Base-by-base conservation (phyloP, 2,113 vertebrate genomes). In the Chamaetylas fuelleborni region DNA sequence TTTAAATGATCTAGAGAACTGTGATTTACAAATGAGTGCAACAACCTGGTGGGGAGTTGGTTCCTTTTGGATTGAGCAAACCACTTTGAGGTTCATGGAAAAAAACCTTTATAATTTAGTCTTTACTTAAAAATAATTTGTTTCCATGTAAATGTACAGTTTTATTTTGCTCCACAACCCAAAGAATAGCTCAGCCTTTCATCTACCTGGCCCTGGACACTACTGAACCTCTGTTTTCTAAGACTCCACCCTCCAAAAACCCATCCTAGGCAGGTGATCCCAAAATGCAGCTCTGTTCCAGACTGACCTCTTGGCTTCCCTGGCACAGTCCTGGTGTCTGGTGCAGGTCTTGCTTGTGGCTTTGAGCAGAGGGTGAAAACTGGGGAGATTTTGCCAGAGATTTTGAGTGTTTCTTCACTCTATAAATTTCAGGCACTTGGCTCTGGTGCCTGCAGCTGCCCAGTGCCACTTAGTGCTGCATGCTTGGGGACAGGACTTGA, bases 261-360 rank as follows among this genome's bases (percentile, higher is more conserved):
- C 58, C 8, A 2, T 45, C 42, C 6, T 3, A 25, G 66, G 58
- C 47, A 61, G 64, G 43, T 60, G 90, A 82, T 80, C 29, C 29
- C 48, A 67, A 94, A 92, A 64, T 24, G 8, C 57, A 79, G 51
- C n/a, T 14, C 33, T 9, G 0, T 66, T 56, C 70, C 60, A 26
- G n/a, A 5, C 31, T 19, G 45, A 3, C 29, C 51, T 57, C 54
- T 34, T 24, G 66, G 15, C 57, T 76, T 54, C 47, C 25, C 53
- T 76, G 57, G 48, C 57, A 18, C 53, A 33, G 57, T 26, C 57
- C 53, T n/a, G 61, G 19, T 54, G 18, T 24, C 48, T 45, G 29
- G 4, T 20, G 47, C 0, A 0, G 34, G 22, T 79, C 80, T 48
- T 57, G 20, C 56, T 28, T 0, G 0, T 38, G 29, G n/a, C 31